A percentile compares a stretch with the other conserved stretches of the same genome.
Evolutionary conservation across 2,113 vertebrate species (phyloP).

Genomic region (Lepus timidus): DNA sequence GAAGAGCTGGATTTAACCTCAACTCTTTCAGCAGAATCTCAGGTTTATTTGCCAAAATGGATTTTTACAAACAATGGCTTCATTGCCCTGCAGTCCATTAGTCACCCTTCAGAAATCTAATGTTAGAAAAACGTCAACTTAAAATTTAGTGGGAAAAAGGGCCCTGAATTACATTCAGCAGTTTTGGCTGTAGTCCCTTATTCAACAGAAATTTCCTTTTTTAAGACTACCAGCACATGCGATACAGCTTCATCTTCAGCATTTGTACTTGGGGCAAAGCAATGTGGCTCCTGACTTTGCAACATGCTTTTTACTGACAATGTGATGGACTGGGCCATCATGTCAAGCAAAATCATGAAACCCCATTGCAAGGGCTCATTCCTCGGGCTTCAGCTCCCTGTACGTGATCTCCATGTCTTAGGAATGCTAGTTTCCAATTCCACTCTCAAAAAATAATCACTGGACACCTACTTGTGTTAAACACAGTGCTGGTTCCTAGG

Average conservation of each 20-base stretch:
- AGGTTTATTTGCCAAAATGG: constrained; percentile 57
- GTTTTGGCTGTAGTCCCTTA: constrained; percentile 44
- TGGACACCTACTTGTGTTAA: neutral
- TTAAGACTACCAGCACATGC: constrained; percentile 31
- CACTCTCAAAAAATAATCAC: neutral
- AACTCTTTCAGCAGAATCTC: constrained; percentile 64
- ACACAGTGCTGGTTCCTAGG: neutral
- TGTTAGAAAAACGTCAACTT: constrained; percentile 67
- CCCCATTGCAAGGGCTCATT: neutral
- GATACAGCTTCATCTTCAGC: neutral
- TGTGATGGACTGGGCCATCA: neutral
- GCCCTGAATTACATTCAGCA: neutral
- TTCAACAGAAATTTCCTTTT: constrained; percentile 35
- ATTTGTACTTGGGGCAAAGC: neutral
- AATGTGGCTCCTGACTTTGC: neutral
- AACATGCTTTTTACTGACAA: neutral
- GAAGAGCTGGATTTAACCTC: constrained; percentile 57
- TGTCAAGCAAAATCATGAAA: neutral
- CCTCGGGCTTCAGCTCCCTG: neutral
- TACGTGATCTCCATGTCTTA: neutral
- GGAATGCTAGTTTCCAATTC: neutral
- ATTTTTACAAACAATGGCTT: constrained; percentile 72
- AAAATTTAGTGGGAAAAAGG: constrained; percentile 49
- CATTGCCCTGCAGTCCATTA: constrained; percentile 41
- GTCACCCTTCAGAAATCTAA: constrained; percentile 69